phyloP scores from a whole-genome alignment of 2,797 vertebrate species.

The Octomys mimax region DNA sequence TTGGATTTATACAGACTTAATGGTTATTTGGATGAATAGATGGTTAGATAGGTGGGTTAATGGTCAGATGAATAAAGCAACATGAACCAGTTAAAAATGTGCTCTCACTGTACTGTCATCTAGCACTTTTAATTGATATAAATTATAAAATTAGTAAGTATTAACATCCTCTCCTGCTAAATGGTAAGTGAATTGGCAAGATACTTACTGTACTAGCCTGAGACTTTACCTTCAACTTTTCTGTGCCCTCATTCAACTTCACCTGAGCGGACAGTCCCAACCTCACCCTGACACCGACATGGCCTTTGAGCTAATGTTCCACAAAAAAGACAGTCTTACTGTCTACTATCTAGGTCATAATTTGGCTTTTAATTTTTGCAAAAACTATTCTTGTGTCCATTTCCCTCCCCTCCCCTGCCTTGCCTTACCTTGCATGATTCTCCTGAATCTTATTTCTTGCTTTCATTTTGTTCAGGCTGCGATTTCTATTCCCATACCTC shows the following conservation, averaged over 20 bases:
- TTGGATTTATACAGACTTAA: background rate
- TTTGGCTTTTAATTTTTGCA: constrained; percentile 8
- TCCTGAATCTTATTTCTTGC: background rate
- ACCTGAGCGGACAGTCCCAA: background rate
- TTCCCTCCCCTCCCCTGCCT: background rate
- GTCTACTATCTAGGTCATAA: background rate
- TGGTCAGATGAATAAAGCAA: background rate
- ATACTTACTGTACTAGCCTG: background rate
- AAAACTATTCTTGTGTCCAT: background rate
- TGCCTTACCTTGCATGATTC: background rate
- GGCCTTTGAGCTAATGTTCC: background rate
- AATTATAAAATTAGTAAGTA: background rate
- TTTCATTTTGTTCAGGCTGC: background rate
- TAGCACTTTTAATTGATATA: background rate
- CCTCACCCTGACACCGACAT: background rate
- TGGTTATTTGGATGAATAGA: background rate
- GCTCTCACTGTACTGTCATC: background rate
- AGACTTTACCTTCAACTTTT: background rate
- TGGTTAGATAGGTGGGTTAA: background rate
- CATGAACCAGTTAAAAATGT: background rate
- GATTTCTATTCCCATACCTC: background rate
- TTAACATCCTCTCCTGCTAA: background rate
- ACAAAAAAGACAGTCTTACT: background rate
- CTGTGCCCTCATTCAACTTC: background rate
- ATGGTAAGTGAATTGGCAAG: background rate